Evolutionary conservation across 1,140 invertebrate genomes (phyloP), one percentile per base, ranked within the genome.

Genomic region (Formica selysi): DNA sequence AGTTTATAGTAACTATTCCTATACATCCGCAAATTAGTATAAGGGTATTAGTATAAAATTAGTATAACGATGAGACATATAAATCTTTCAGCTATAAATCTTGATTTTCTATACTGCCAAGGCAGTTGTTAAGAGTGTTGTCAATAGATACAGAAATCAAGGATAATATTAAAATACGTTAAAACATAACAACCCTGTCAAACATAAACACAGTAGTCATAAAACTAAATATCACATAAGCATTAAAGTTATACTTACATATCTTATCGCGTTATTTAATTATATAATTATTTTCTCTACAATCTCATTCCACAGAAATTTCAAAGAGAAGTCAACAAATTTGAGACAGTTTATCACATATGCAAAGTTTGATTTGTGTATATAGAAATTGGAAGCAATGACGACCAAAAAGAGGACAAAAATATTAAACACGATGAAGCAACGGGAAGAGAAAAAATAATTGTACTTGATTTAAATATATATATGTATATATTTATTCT

Each of bases 391-490:
- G 70, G 26, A 80, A 68, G 29, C 13, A 19, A 67, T 11, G 26
- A 5, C 10, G 5, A 73, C 3, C 1, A 19, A 59, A 74, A n/a
- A 22, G 1, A 19, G 19, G 79, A 54, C 41, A 36, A 80, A 88
- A 89, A 74, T 29, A 16, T 3, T 59, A 61, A 85, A 85, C 59
- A 79, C 68, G 67, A 36, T 88, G 26, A 44, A 68, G 44, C 44
- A 44, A 36, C n/a, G 41, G 73, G 22, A 87, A 29, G 26, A 41
- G 11, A 22, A 41, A 78, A 76, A 68, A 38, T 29, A 29, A 29
- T 29, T 29, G 26, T 29, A 29, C 26, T 29, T 29, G 26, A 29
- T 29, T 29, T 29, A 29, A 29, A 29, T 29, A 29, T 29, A 29
- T 29, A 29, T 29, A 29, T 29, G 26, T 29, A 29, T 71, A 38